Evolutionary conservation across 2,113 vertebrate species (phyloP), one percentile per base, ranked within the genome.

Genomic region (Siphamia tubifer): DNA sequence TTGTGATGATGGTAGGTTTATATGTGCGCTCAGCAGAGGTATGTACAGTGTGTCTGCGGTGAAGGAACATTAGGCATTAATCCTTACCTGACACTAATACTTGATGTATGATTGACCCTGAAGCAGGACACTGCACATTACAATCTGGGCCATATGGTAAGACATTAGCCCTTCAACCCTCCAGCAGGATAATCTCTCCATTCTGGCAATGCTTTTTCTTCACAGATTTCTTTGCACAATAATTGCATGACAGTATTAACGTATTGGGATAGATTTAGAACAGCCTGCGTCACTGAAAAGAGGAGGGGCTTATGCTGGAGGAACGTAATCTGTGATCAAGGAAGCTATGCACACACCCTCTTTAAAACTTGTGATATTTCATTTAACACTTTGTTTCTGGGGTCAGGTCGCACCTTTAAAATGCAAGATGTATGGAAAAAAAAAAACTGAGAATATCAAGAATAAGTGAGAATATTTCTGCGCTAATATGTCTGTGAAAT

Each of bases 81-180:
- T 94, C 93, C 84, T 77, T 81, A 92, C 91, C 90, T 94, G 92
- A 93, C 93, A 93, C 93, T 94, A 94, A 94, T 94, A 92, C 92
- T 81, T 88, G 87, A 87, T 91, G 91, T 92, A 93, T 93, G 91
- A 92, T 81, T 93, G 91, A 93, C 90, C 91, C 86, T 79, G 76
- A 81, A 88, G 87, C 89, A 84, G 87, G 87, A 90, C 84, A 83
- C 79, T 69, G 69, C 77, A 89, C 89, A 87, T 87, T 86, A 89
- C 85, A 84, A 90, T 78, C 80, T 85, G 63, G 68, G 81, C 90
- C 92, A 92, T 93, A 92, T 92, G 93, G 92, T 62, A 62, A 90
- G 89, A 90, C 87, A 81, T 92, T 90, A 92, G 91, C 87, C 90
- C 85, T 90, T 88, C 75, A 81, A 87, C 89, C 90, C 91, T 87